Evolutionary conservation across 2,888 invertebrate genomes (phyloP).

Genomic region (Drosophila borealis): DNA sequence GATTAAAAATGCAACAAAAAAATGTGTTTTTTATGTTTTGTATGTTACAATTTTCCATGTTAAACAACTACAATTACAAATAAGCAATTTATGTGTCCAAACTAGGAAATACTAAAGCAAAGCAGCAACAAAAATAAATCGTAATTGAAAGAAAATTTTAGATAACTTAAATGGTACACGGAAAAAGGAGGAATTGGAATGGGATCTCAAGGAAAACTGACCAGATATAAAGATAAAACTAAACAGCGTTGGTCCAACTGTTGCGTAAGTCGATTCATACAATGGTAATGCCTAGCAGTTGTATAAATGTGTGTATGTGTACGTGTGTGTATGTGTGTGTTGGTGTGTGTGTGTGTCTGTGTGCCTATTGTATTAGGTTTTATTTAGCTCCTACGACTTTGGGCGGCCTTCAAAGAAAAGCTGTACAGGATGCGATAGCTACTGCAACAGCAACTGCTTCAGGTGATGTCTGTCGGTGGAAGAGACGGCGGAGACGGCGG

Average conservation of each 20-base stretch:
- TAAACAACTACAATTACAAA: conserved; percentile 35
- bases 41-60: conserved; percentile 40
- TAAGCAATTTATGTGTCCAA: conserved; percentile 28
- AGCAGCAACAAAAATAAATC: conserved; percentile 13
- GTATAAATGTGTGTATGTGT: conserved; percentile 25
- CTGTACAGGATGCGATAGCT: conserved; percentile 29
- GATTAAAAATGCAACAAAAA: conserved; percentile 26
- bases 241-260: conserved; percentile 56
- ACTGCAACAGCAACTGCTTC: conserved; percentile 34
- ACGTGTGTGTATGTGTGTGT: conserved; percentile 17
- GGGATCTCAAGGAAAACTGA: conserved; percentile 18
- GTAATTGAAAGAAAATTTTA: background rate
- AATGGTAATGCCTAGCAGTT: conserved; percentile 60
- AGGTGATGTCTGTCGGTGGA: conserved; percentile 32
- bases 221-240: conserved; percentile 22
- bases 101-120: conserved; percentile 8
- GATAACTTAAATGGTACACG: conserved; percentile 34
- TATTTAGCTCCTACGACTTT: conserved; percentile 53
- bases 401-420: conserved; percentile 49
- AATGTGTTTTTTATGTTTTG: conserved; percentile 21
- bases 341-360: conserved; percentile 11
- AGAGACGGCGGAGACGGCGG: conserved; percentile 22
- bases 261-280: conserved; percentile 61
- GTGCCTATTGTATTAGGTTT: conserved; percentile 35
- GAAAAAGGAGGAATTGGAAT: conserved; percentile 16